Base-by-base conservation (phyloP, 2,888 invertebrate genomes). In the Heptascelio sp. region DNA sequence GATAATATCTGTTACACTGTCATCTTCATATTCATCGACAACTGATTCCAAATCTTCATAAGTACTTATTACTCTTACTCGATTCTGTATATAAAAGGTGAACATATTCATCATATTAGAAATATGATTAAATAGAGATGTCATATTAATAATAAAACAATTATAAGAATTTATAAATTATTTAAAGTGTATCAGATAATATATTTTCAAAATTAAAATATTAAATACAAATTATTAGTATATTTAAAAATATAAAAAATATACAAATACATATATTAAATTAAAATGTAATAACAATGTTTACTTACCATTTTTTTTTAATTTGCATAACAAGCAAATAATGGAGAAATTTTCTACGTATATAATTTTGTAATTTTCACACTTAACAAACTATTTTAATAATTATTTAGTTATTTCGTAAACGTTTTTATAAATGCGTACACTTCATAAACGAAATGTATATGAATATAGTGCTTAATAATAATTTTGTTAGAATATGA, bases 301-400 rank as follows among this genome's bases (percentile, higher is more conserved):
- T 49, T 49, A 49, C 49, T 49, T 49, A 49, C 49, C 49, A 49
- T n/a, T 49, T 49, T 49, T 49, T 49, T 49, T 49, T 8, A 49
- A 49, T 49, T 49, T 49, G 17, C 49, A 49, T 49, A 49, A 49
- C 19, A 21, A 49, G 49, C 49, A 49, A 19, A 49, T 49, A 49
- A 49, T 49, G 49, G 5, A 49, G 17, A 49, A 49, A 49, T 17
- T 9, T 17, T 49, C 21, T 21, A 49, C 19, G 49, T 49, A 49
- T 49, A 49, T 40, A 49, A 17, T 49, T 49, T 49, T 49, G 8
- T 49, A 49, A 49, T 49, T 49, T 3, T 49, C 13, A 11, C 49
- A 49, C 49, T 49, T 49, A 49, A 17, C 21, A 49, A 19, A 49
- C 49, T 3, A 49, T 49, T 17, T 19, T 49, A 49, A 9, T 21